Evolutionary conservation across 2,113 vertebrate species (phyloP).

Genomic region (Misgurnus mizolepis): DNA sequence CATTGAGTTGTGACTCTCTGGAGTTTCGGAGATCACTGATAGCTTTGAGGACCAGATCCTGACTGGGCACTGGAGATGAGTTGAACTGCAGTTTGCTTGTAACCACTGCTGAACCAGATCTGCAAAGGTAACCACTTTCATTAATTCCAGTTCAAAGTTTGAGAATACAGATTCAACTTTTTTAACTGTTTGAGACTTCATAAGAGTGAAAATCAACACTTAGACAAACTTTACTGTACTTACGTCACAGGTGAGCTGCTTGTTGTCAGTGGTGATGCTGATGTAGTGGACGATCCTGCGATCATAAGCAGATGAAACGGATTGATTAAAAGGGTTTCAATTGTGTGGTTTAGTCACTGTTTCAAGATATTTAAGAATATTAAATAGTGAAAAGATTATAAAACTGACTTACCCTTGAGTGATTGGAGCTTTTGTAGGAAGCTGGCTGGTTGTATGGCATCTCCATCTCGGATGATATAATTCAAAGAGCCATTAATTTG

Average conservation of each 20-base stretch:
- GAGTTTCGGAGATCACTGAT: not conserved
- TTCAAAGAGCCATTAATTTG: not conserved
- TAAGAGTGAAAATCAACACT: not conserved
- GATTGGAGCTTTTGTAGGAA: not conserved
- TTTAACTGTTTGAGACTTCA: not conserved
- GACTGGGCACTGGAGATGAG: not conserved
- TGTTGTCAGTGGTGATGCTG: too few species aligned
- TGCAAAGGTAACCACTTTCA: not conserved
- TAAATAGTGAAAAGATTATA: too few species aligned
- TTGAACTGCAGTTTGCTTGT: not conserved
- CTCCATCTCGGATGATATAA: not conserved
- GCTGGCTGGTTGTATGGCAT: not conserved
- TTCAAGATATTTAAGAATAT: too few species aligned
- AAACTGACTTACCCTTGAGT: not conserved
- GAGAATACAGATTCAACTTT: too few species aligned
- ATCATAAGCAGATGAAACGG: too few species aligned
- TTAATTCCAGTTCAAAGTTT: too few species aligned
- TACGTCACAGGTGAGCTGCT: too few species aligned
- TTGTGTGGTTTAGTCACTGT: too few species aligned
- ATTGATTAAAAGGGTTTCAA: too few species aligned
- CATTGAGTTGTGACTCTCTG: not conserved
- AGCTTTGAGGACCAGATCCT: slow-evolving; percentile 5
- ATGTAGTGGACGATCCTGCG: too few species aligned
- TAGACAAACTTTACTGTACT: too few species aligned
- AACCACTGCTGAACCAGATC: not conserved